A percentile compares a stretch with the other conserved stretches of the same genome.
phyloP scores from a whole-genome alignment of 2,113 vertebrate species.

The Anolis sagrei region DNA sequence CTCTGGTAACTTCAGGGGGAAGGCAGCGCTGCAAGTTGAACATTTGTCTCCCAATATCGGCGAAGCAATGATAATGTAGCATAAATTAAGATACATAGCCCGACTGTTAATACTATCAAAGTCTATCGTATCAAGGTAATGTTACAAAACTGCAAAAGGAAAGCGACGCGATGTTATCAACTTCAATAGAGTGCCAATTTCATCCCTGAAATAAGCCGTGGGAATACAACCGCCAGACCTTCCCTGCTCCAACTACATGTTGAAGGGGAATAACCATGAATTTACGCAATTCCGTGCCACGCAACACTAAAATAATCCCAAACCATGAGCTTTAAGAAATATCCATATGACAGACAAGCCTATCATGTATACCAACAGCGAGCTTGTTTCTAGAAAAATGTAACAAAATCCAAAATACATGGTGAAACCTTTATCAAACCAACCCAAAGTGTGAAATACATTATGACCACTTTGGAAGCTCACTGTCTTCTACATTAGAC shows the following conservation, averaged over 20 bases:
- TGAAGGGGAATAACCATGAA: not conserved
- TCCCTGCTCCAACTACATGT: not conserved
- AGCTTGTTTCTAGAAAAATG: too few species aligned
- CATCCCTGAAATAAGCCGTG: not conserved
- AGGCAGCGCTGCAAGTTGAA: slow-evolving; percentile 60
- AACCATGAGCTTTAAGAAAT: not conserved
- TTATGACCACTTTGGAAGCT: too few species aligned
- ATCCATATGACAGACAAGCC: not conserved
- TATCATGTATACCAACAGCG: not conserved
- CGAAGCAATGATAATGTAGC: slow-evolving; percentile 59
- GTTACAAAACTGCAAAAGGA: slow-evolving; percentile 51
- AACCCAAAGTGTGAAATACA: too few species aligned
- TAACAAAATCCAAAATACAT: too few species aligned
- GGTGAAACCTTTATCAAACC: not conserved
- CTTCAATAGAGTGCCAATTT: slow-evolving; percentile 22
- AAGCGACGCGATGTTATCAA: slow-evolving; percentile 29
- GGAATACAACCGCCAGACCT: not conserved
- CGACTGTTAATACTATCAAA: slow-evolving; percentile 65
- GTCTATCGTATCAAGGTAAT: slow-evolving; percentile 45
- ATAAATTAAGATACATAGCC: slow-evolving; percentile 62
- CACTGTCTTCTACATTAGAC: too few species aligned
- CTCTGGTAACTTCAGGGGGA: slow-evolving; percentile 42
- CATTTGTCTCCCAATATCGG: slow-evolving; percentile 59
- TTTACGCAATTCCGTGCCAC: not conserved
- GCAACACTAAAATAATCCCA: not conserved